A percentile compares a stretch with the other conserved stretches of the same genome.
These are phyloP conservation scores for Thera britannica DNA, from an alignment of 2,888 invertebrate genomes.

Conservation along the genomic window DNA sequence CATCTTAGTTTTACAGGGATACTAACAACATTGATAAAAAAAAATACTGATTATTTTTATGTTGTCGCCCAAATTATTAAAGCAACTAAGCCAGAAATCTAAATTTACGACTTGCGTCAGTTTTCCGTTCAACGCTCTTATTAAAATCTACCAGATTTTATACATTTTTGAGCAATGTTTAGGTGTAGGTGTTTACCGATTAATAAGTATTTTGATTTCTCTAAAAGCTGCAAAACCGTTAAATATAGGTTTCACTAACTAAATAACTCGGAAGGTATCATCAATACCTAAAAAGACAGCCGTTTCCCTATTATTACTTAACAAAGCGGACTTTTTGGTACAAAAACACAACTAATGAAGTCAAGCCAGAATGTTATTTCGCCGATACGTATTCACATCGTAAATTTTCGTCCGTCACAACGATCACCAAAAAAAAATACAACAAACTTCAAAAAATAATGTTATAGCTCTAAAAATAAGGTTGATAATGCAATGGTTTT, in stretches of 20 bases:
- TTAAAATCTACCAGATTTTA: no score
- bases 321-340: slow-evolving; percentile 62
- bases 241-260: not conserved
- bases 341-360: slow-evolving; percentile 79
- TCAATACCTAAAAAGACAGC: slow-evolving; percentile 54
- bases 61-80: no score
- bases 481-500: slow-evolving; percentile 28
- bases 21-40: no score
- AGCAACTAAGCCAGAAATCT: no score
- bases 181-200: no score
- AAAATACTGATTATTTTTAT: no score
- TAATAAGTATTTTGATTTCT: not conserved
- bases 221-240: not conserved
- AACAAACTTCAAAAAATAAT: slow-evolving; percentile 46
- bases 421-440: slow-evolving; percentile 62
- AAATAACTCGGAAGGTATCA: slow-evolving; percentile 69
- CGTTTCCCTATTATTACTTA: slow-evolving; percentile 62
- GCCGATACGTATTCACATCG: slow-evolving; percentile 76
- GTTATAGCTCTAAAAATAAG: slow-evolving; percentile 32
- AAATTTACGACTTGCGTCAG: no score
- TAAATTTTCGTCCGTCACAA: slow-evolving; percentile 83
- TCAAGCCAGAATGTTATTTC: slow-evolving; percentile 74
- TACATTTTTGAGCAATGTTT: no score
- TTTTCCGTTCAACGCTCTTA: no score
- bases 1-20: no score